Evolutionary conservation across 2,888 invertebrate genomes (phyloP).

Genomic region (Lithophane socia): DNA sequence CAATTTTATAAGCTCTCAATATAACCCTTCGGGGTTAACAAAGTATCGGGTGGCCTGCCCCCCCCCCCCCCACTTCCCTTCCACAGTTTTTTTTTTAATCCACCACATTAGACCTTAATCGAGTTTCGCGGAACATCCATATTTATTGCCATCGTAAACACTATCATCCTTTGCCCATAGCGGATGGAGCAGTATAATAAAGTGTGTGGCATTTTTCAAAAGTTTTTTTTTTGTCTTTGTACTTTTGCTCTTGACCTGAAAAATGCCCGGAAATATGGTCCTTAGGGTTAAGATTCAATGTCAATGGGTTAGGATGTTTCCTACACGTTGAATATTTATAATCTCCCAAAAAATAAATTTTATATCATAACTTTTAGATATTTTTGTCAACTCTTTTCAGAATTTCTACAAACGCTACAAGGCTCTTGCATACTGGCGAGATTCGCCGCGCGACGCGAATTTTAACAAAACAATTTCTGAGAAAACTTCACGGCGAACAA

Average conservation of each 20-base stretch:
- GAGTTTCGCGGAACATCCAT: conserved; percentile 72
- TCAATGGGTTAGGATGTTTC: not conserved
- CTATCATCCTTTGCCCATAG: conserved; percentile 62
- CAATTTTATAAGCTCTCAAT: conserved; percentile 42
- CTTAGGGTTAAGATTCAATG: not conserved
- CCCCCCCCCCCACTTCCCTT: too few relatives aligned
- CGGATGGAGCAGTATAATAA: conserved; percentile 40
- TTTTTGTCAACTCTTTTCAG: not conserved
- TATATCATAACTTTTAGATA: not conserved
- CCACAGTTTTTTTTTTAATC: conserved; percentile 39
- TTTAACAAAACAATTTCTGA: too few relatives aligned
- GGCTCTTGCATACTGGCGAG: too few relatives aligned
- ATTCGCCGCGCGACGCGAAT: too few relatives aligned
- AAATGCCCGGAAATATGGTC: conserved; percentile 1
- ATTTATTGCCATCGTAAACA: conserved; percentile 73
- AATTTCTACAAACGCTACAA: not conserved
- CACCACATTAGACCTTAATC: conserved; percentile 73
- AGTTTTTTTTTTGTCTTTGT: conserved; percentile 2
- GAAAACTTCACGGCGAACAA: too few relatives aligned
- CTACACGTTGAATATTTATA: not conserved
- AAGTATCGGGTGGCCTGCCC: not conserved
- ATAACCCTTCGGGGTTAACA: conserved; percentile 20
- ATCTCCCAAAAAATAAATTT: not conserved
- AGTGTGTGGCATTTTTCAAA: conserved; percentile 54
- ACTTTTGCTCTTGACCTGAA: conserved; percentile 14